Percentiles rank a stretch among this genome's conserved stretches.
Evolutionary conservation across 1,140 invertebrate species (phyloP).

Genomic region (Vanessa atalanta): DNA sequence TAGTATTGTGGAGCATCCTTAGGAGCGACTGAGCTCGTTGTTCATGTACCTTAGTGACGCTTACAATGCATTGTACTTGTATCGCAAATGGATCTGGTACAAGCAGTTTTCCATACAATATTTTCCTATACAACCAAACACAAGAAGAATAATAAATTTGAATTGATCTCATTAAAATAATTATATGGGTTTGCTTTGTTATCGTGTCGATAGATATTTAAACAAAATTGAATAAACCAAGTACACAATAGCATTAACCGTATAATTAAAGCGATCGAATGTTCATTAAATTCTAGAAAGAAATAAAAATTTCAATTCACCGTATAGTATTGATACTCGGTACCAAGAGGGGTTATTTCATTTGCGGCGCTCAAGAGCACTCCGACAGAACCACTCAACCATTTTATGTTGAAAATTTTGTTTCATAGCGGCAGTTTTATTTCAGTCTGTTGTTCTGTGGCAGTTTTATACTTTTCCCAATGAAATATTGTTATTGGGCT

Average conservation of each 20-base stretch:
- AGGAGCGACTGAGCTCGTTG: too few species aligned
- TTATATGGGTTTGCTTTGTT: too few species aligned
- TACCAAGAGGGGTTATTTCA: conserved; percentile 39
- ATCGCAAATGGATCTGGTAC: too few species aligned
- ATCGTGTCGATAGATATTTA: neutral
- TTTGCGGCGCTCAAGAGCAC: conserved; percentile 38
- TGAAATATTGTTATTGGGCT: conserved; percentile 18
- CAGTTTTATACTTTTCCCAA: conserved; percentile 12
- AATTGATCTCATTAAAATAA: too few species aligned
- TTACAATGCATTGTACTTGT: too few species aligned
- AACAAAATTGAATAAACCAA: neutral
- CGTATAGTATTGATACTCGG: conserved; percentile 35
- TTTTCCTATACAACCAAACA: too few species aligned
- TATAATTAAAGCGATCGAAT: neutral
- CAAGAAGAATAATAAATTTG: too few species aligned
- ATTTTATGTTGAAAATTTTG: conserved; percentile 41
- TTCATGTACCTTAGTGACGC: too few species aligned
- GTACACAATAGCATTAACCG: neutral
- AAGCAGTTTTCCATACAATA: too few species aligned
- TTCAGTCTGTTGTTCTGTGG: conserved; percentile 17
- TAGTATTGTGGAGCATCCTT: too few species aligned
- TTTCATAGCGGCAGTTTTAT: conserved; percentile 33
- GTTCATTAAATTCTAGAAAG: conserved; percentile 30
- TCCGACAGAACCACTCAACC: conserved; percentile 40
- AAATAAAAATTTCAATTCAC: conserved; percentile 25